These are phyloP conservation scores for Saxicola maurus DNA, from an alignment of 2,797 vertebrate genomes.

Conservation along the genomic window DNA sequence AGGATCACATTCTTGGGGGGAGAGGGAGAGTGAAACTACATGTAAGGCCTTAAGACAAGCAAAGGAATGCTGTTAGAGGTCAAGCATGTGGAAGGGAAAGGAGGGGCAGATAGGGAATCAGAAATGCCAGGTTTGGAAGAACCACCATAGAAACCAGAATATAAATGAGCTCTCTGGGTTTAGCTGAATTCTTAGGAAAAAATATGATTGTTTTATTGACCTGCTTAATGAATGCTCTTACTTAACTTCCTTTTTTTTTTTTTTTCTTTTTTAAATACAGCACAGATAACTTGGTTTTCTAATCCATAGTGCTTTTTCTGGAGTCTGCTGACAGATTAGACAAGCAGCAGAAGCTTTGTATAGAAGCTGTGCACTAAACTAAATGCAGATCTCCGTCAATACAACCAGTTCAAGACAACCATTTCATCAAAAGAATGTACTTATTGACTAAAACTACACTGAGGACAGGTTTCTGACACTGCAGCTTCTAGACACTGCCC, in stretches of 20 bases:
- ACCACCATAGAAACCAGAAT: neutral
- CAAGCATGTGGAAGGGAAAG: conserved; percentile 33
- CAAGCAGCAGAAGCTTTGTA: neutral
- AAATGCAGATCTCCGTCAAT: neutral
- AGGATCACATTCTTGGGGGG: conserved; percentile 48
- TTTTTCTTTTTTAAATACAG: neutral
- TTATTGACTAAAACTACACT: neutral
- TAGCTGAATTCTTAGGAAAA: neutral
- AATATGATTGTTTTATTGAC: neutral
- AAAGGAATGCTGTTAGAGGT: conserved; percentile 55
- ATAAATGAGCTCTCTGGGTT: neutral
- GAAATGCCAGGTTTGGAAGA: conserved; percentile 35
- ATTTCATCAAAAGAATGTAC: neutral
- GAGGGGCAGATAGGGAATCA: neutral
- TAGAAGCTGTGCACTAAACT: neutral
- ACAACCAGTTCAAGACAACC: neutral
- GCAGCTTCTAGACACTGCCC: neutral
- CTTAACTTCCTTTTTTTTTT: rapidly evolving
- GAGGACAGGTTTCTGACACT: neutral
- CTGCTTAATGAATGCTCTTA: neutral
- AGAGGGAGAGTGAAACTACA: conserved; percentile 21
- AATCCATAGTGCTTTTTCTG: neutral
- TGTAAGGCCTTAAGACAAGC: conserved; percentile 44
- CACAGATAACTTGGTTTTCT: neutral
- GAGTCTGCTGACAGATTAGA: neutral